Percentiles rank a stretch among this genome's conserved stretches.
Evolutionary conservation across 2,888 invertebrate species (phyloP).

Genomic region (Sarcophaga caerulescens): DNA sequence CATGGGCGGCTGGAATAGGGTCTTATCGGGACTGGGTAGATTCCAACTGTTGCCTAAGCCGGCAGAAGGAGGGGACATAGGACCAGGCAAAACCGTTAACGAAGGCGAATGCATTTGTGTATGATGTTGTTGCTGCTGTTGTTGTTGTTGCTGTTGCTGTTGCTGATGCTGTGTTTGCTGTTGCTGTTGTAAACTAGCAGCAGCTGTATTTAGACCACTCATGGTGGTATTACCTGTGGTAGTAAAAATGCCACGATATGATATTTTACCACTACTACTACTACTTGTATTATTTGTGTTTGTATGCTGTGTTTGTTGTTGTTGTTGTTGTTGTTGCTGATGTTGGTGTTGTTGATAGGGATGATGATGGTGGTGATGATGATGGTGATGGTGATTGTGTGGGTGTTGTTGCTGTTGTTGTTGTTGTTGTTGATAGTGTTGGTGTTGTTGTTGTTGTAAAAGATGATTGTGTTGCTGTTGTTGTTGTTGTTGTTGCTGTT

Average conservation of each 20-base stretch:
- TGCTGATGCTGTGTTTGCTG: constrained; percentile 72
- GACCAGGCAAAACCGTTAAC: constrained; percentile 79
- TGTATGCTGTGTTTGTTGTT: constrained; percentile 77
- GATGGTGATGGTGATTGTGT: constrained; percentile 72
- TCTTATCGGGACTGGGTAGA: constrained; percentile 86
- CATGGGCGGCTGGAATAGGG: constrained; percentile 85
- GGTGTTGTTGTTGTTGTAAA: constrained; percentile 73
- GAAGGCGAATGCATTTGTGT: constrained; percentile 80
- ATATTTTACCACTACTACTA: constrained; percentile 82
- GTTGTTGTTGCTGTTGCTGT: constrained; percentile 68
- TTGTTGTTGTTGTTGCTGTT: constrained; percentile 73
- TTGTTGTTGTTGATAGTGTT: constrained; percentile 73
- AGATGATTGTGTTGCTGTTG: constrained; percentile 72
- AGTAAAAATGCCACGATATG: constrained; percentile 88
- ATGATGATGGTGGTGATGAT: constrained; percentile 73
- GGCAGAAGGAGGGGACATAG: constrained; percentile 83
- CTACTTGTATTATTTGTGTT: constrained; percentile 75
- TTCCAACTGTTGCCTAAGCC: constrained; percentile 87
- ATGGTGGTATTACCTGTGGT: constrained; percentile 84
- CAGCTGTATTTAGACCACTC: constrained; percentile 74
- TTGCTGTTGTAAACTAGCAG: constrained; percentile 55
- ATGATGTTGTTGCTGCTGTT: constrained; percentile 73
- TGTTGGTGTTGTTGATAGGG: constrained; percentile 79
- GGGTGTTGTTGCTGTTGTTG: constrained; percentile 76
- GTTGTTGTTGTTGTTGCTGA: constrained; percentile 79